phyloP scores from a whole-genome alignment of 2,888 invertebrate species.

The Andrena hattorfiana region DNA sequence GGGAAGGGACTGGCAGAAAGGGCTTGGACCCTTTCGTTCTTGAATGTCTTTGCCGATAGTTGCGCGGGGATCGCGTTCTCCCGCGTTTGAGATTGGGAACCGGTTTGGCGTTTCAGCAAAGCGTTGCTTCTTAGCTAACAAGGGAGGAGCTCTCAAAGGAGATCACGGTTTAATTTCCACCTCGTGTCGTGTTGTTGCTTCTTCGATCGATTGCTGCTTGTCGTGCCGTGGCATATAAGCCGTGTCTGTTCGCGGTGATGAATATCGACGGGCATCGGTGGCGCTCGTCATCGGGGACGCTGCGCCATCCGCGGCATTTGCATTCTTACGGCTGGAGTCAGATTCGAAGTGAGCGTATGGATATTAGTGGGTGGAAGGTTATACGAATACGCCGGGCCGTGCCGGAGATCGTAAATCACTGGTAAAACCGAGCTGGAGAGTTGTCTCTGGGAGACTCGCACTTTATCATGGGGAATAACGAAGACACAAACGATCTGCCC shows the following conservation, averaged over 20 bases:
- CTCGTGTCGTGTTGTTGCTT: neutral
- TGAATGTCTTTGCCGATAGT: conserved; percentile 55
- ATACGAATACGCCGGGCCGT: conserved; percentile 76
- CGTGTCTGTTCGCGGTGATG: neutral
- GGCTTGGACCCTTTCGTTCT: conserved; percentile 17
- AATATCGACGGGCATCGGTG: conserved; percentile 25
- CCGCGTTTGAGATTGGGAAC: conserved; percentile 16
- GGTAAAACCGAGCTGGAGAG: conserved; percentile 65
- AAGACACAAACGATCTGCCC: conserved; percentile 69
- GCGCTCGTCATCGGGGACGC: neutral
- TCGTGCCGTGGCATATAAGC: neutral
- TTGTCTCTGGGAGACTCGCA: conserved; percentile 60
- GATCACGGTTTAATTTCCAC: conserved; percentile 15
- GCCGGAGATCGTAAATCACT: conserved; percentile 75
- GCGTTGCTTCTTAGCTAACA: neutral
- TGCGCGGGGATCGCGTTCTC: conserved; percentile 24
- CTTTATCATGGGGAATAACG: conserved; percentile 75
- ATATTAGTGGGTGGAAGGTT: conserved; percentile 75
- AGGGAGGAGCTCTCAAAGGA: conserved; percentile 10
- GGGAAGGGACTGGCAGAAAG: conserved; percentile 4
- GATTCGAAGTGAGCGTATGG: conserved; percentile 75
- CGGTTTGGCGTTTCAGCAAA: neutral
- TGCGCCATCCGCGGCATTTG: conserved; percentile 36
- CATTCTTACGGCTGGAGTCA: conserved; percentile 43
- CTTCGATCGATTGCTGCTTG: conserved; percentile 10